Evolutionary conservation across 2,113 vertebrate species (phyloP).

Genomic region (Pteropus alecto): DNA sequence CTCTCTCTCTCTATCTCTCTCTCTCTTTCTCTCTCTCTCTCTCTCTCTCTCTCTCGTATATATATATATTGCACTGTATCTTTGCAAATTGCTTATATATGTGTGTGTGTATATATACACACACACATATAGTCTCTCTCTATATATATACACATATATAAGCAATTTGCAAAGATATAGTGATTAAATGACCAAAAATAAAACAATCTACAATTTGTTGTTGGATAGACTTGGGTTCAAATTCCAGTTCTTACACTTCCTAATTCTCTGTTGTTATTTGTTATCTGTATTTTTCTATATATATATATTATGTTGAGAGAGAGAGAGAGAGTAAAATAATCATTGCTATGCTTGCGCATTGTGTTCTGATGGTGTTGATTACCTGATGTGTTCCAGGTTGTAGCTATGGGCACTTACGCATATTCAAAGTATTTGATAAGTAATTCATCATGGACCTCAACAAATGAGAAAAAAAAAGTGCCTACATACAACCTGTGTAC

Average conservation of each 20-base stretch:
- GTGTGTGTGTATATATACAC: no score
- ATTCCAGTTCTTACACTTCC: not conserved
- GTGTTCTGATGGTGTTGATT: not conserved
- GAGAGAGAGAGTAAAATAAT: no score
- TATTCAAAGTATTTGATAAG: not conserved
- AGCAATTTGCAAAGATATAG: not conserved
- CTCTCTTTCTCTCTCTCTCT: no score
- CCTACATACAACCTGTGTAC: not conserved
- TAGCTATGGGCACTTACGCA: not conserved
- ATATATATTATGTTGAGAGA: no score
- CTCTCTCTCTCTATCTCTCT: no score
- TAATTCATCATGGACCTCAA: not conserved
- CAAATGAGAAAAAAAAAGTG: not conserved
- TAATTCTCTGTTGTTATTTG: not conserved
- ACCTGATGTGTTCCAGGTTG: not conserved
- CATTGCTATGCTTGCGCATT: rapidly evolving
- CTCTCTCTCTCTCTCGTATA: no score
- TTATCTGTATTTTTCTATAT: not conserved
- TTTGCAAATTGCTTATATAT: no score
- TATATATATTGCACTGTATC: no score
- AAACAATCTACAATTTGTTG: not conserved
- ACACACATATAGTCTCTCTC: no score
- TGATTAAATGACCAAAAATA: not conserved
- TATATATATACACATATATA: no score
- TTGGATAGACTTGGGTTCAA: not conserved